Evolutionary conservation across 2,113 vertebrate species (phyloP).

Genomic region (Chloropsis hardwickii): DNA sequence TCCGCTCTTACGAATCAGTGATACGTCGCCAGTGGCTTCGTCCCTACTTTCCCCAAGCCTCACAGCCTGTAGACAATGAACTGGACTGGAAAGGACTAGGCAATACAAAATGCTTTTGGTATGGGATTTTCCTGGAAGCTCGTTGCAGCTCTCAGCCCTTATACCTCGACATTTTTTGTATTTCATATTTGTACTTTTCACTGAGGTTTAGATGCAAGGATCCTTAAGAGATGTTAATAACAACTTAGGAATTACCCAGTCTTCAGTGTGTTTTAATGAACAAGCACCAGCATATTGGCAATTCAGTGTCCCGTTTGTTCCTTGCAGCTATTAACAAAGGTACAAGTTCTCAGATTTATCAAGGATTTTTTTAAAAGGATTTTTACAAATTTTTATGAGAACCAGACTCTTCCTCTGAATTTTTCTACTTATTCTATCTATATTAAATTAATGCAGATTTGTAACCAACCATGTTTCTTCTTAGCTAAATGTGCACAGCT

Average conservation of each 20-base stretch:
- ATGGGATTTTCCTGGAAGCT: background rate
- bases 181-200: background rate
- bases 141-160: background rate
- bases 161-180: accelerated
- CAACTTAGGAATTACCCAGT: background rate
- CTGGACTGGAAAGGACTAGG: background rate
- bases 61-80: background rate
- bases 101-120: background rate
- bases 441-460: background rate
- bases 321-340: background rate
- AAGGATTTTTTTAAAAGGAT: background rate
- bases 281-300: background rate
- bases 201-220: background rate
- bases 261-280: background rate
- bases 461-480: background rate
- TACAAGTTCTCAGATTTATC: background rate
- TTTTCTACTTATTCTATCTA: background rate
- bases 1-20: background rate
- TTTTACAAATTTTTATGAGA: background rate
- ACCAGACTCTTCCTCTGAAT: background rate
- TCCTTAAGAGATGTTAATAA: background rate
- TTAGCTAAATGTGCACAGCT: background rate
- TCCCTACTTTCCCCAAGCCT: background rate
- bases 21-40: background rate
- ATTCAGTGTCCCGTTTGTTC: background rate